Evolutionary conservation across 2,113 vertebrate genomes (phyloP).

Genomic region (Terrapene triunguis): DNA sequence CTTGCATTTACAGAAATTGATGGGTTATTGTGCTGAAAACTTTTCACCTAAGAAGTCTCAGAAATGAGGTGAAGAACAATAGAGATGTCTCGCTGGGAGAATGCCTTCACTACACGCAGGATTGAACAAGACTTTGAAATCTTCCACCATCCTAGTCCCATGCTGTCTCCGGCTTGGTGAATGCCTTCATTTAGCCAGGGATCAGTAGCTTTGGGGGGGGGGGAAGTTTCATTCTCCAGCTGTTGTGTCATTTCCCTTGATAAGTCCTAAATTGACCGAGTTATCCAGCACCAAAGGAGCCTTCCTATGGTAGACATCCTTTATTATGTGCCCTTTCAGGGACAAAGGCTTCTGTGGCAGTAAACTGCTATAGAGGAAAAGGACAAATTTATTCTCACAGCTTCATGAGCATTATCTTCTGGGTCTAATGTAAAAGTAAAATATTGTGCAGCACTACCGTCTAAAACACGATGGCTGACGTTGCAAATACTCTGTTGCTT

Average conservation of each 20-base stretch:
- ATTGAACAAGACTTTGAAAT: constrained; percentile 74
- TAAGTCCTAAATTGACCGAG: constrained; percentile 85
- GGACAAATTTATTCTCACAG: constrained; percentile 71
- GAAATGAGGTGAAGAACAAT: constrained; percentile 71
- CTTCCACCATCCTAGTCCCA: constrained; percentile 59
- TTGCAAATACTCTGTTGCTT: background rate
- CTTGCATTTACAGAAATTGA: constrained; percentile 69
- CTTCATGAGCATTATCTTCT: constrained; percentile 68
- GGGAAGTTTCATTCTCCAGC: constrained; percentile 76
- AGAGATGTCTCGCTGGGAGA: constrained; percentile 43
- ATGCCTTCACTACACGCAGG: constrained; percentile 58
- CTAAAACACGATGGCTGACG: constrained; percentile 20
- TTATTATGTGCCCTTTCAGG: constrained; percentile 80
- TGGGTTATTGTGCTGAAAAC: constrained; percentile 67
- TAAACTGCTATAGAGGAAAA: constrained; percentile 57
- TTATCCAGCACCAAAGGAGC: constrained; percentile 82
- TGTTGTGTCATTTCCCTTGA: constrained; percentile 85
- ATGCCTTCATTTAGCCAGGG: constrained; percentile 78
- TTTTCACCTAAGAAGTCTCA: constrained; percentile 60
- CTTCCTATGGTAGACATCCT: constrained; percentile 76
- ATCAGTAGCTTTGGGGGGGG: constrained; percentile 63
- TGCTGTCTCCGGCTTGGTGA: constrained; percentile 72
- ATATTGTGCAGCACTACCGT: constrained; percentile 52
- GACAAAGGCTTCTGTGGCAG: constrained; percentile 78
- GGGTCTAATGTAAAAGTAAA: constrained; percentile 55